phyloP scores from a whole-genome alignment of 2,113 vertebrate species.

The Pangasianodon gigas region DNA sequence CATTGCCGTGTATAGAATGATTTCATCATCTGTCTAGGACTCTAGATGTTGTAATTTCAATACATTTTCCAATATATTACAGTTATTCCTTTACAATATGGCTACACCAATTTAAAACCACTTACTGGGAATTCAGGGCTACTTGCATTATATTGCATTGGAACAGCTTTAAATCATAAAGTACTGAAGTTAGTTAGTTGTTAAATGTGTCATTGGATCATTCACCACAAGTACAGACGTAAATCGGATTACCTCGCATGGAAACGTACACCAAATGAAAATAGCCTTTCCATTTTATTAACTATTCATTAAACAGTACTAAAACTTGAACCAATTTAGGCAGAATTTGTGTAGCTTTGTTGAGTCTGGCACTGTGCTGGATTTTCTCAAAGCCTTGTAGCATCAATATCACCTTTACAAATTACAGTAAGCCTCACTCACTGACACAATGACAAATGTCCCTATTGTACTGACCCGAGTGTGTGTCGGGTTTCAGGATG shows the following conservation, averaged over 20 bases:
- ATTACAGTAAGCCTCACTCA: neutral
- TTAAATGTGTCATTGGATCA: neutral
- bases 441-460: neutral
- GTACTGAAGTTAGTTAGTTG: neutral
- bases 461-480: neutral
- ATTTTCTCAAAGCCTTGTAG: neutral
- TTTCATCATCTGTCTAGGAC: neutral
- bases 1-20: neutral
- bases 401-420: neutral
- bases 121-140: neutral
- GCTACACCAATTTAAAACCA: neutral
- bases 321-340: neutral
- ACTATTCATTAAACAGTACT: neutral
- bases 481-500: neutral
- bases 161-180: neutral
- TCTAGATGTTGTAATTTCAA: neutral
- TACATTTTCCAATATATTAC: neutral
- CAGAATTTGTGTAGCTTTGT: neutral
- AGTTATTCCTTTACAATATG: neutral
- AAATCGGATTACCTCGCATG: neutral
- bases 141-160: neutral
- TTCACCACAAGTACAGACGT: neutral
- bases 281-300: neutral
- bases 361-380: neutral
- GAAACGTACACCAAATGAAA: neutral